Evolutionary conservation across 2,113 vertebrate genomes (phyloP).

Genomic region (Potamarius usumacintae): DNA sequence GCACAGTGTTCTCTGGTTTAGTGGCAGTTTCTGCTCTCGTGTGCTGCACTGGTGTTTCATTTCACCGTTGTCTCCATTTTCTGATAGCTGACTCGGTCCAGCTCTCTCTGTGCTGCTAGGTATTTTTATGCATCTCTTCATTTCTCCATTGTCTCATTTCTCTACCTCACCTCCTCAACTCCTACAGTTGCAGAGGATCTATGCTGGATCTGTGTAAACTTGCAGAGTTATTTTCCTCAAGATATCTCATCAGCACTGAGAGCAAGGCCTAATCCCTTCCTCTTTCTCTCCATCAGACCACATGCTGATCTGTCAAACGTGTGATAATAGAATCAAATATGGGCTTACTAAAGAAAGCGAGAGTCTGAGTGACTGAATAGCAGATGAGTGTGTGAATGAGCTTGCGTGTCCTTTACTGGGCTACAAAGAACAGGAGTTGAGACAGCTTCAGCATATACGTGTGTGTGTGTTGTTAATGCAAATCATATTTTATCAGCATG

Average conservation of each 20-base stretch:
- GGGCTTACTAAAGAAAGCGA: constrained; percentile 5
- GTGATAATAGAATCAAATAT: constrained; percentile 26
- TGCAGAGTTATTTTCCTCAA: constrained; percentile 42
- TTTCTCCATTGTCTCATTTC: not conserved
- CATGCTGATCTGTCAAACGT: constrained; percentile 3
- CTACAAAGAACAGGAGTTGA: not conserved
- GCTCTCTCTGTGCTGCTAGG: not conserved
- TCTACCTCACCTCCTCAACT: not conserved
- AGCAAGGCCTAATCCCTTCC: constrained; percentile 33
- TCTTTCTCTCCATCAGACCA: constrained; percentile 23
- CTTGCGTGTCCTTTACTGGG: not conserved
- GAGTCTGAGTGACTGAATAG: constrained; percentile 48
- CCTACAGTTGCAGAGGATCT: constrained; percentile 28
- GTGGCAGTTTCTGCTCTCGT: constrained; percentile 44
- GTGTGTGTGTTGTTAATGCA: constrained; percentile 57
- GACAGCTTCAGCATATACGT: not conserved
- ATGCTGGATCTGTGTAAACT: not conserved
- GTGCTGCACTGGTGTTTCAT: constrained; percentile 42
- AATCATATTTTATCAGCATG: constrained; percentile 69
- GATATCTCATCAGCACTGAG: constrained; percentile 30
- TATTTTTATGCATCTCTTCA: not conserved
- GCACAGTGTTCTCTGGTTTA: constrained; percentile 48
- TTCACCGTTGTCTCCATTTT: constrained; percentile 49
- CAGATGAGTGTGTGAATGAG: not conserved
- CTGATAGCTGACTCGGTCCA: not conserved